Conservation (phyloP, 2,888 invertebrate species). For the Macrosiphum euphorbiae region DNA sequence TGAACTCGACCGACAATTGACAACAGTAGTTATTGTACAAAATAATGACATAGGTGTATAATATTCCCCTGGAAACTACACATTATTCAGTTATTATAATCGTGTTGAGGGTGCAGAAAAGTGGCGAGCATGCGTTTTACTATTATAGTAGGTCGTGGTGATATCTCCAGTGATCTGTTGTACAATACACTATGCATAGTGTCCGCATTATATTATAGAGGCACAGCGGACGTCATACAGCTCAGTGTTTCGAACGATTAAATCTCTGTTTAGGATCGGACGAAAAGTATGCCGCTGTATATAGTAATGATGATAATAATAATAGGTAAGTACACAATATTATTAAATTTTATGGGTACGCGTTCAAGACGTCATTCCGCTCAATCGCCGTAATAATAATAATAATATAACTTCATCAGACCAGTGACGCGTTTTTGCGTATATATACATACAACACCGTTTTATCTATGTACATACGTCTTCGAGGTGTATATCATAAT, state of each 20-base stretch:
- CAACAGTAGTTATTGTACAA: background rate
- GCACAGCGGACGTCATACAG: background rate
- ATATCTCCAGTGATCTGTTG: background rate
- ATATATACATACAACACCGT: background rate
- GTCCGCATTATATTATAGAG: background rate
- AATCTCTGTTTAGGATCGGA: background rate
- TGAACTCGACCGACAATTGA: background rate
- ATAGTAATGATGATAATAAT: background rate
- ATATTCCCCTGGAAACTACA: background rate
- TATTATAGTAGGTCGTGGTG: background rate
- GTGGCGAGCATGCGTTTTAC: background rate
- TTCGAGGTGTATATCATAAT: background rate
- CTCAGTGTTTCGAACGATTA: background rate
- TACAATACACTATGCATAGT: background rate
- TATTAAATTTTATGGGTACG: background rate
- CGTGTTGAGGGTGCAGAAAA: background rate
- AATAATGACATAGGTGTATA: background rate
- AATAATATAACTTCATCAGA: background rate
- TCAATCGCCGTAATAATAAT: background rate
- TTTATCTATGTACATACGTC: background rate
- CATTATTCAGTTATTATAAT: background rate
- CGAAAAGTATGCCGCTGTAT: background rate
- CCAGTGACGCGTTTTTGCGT: background rate
- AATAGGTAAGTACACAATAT: background rate
- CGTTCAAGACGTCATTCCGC: background rate